A percentile compares a stretch with the other conserved stretches of the same genome.
phyloP scores from a whole-genome alignment of 2,888 invertebrate genomes.

The Pammene aurita region DNA sequence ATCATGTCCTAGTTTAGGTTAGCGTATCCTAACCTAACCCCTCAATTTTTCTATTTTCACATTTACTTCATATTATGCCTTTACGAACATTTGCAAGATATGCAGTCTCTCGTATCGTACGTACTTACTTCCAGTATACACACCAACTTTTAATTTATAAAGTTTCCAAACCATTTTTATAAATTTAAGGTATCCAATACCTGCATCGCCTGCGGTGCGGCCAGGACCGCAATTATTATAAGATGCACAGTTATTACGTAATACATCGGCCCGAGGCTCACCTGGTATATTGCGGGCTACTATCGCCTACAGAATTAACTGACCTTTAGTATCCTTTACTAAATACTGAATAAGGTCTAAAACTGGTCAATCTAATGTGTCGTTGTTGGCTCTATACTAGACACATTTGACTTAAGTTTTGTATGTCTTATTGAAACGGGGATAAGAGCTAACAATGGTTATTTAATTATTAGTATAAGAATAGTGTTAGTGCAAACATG shows the following conservation, averaged over 20 bases:
- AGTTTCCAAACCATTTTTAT: slow-evolving; percentile 25
- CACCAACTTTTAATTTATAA: slow-evolving; percentile 13
- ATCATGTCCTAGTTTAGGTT: too few species aligned
- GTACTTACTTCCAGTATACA: not conserved
- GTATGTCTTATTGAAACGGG: not conserved
- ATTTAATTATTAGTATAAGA: not conserved
- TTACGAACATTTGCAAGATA: not conserved
- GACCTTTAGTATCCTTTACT: not conserved
- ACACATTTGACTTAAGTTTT: not conserved
- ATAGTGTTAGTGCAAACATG: not conserved
- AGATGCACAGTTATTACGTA: slow-evolving; percentile 70
- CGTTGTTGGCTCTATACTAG: not conserved
- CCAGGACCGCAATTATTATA: slow-evolving; percentile 63
- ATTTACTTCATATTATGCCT: too few species aligned
- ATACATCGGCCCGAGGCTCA: slow-evolving; percentile 42
- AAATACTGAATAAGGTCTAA: not conserved
- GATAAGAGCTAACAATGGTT: not conserved
- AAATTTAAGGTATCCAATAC: slow-evolving; percentile 68
- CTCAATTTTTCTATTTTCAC: too few species aligned
- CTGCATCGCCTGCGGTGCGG: slow-evolving; percentile 67
- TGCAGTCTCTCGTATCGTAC: not conserved
- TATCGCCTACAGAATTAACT: not conserved
- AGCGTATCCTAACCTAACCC: too few species aligned
- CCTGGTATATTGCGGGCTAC: slow-evolving; percentile 6
- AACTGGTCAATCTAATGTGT: not conserved